phyloP scores from a whole-genome alignment of 2,797 vertebrate genomes.

The Mionectes olivaceus region DNA sequence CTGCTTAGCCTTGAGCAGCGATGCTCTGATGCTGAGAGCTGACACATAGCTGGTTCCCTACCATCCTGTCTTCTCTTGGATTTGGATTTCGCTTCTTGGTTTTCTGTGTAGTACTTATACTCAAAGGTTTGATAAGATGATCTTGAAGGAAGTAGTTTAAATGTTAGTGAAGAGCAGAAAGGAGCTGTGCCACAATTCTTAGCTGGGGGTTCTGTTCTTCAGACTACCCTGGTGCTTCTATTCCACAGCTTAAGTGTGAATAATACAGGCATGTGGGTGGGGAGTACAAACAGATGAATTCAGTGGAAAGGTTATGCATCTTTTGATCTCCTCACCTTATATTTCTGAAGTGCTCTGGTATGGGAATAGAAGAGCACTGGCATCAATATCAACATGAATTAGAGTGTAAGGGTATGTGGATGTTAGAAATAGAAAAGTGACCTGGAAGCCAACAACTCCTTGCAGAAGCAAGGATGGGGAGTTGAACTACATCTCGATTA shows the following conservation, averaged over 20 bases:
- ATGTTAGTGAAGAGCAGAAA: background rate
- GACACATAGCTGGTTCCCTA: background rate
- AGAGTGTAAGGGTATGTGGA: accelerated
- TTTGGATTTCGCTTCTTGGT: background rate
- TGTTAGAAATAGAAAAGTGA: background rate
- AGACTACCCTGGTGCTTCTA: background rate
- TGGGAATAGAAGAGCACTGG: background rate
- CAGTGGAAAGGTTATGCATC: background rate
- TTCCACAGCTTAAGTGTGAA: background rate
- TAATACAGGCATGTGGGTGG: background rate
- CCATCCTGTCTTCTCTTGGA: background rate
- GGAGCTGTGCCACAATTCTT: background rate
- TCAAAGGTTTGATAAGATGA: background rate
- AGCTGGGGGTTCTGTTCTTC: background rate
- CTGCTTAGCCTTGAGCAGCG: background rate
- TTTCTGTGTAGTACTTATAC: background rate
- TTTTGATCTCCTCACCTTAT: background rate
- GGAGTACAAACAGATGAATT: background rate
- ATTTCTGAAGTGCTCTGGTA: background rate
- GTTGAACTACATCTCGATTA: background rate
- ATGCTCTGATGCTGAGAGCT: background rate
- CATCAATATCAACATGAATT: background rate
- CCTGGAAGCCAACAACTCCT: background rate
- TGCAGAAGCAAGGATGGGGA: background rate
- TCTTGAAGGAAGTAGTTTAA: background rate